phyloP scores from a whole-genome alignment of 2,888 invertebrate species.

The Magallana nippona region DNA sequence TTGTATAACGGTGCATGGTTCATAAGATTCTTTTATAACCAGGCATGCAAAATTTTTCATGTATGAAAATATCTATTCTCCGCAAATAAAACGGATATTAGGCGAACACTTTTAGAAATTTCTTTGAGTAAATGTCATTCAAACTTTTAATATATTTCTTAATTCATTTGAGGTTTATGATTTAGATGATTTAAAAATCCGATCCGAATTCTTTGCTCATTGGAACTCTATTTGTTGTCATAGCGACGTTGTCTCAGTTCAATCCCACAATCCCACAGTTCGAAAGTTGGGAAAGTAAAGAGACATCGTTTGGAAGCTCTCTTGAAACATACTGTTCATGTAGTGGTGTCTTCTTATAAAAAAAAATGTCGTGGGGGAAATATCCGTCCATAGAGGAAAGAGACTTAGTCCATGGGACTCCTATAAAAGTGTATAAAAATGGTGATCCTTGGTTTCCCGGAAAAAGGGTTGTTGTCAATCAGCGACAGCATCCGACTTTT shows the following conservation, averaged over 20 bases:
- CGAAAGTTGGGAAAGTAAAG: conserved; percentile 15
- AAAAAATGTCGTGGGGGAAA: conserved; percentile 25
- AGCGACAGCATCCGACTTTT: conserved; percentile 54
- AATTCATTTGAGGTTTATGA: background rate
- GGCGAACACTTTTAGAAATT: background rate
- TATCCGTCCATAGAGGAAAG: conserved; percentile 46
- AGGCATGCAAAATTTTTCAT: conserved; percentile 17
- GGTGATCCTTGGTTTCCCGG: conserved; percentile 48
- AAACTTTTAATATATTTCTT: background rate
- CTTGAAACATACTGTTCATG: conserved; percentile 19
- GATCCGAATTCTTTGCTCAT: conserved; percentile 24
- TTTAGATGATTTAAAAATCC: conserved; percentile 13
- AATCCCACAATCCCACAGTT: conserved; percentile 25
- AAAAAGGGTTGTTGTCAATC: conserved; percentile 54
- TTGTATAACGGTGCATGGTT: conserved; percentile 23
- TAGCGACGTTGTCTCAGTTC: background rate
- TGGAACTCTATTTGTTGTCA: conserved; percentile 29
- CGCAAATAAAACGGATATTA: background rate
- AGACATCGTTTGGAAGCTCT: conserved; percentile 25
- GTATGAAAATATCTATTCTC: background rate
- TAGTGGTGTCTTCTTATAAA: background rate
- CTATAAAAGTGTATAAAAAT: conserved; percentile 45
- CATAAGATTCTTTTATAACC: conserved; percentile 37
- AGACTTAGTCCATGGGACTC: conserved; percentile 42
- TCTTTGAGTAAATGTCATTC: conserved; percentile 4